Conservation (phyloP, 2,888 invertebrate species). For the Netelia fuscicornis region DNA sequence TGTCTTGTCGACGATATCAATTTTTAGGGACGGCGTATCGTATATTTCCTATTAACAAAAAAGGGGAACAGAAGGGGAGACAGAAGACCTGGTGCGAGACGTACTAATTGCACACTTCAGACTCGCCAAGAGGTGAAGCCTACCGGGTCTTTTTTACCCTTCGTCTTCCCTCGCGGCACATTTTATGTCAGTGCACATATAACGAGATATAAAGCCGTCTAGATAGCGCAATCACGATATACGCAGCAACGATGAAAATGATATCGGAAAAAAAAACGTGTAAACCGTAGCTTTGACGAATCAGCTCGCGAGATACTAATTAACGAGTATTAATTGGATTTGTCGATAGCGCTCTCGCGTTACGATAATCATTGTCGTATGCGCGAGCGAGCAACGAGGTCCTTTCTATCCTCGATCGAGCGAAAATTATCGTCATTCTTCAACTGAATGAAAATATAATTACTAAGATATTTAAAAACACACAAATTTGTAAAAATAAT, state of each 20-base stretch:
- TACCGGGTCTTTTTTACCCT: slow-evolving; percentile 58
- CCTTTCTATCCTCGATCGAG: neutral
- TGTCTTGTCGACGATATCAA: neutral
- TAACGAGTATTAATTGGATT: slow-evolving; percentile 75
- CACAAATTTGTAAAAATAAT: no score
- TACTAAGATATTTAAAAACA: no score
- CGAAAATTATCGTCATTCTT: neutral
- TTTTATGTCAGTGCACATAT: neutral
- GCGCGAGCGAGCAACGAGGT: neutral
- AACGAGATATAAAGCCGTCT: neutral
- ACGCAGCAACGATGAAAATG: neutral
- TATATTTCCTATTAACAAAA: slow-evolving; percentile 63
- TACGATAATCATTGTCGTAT: slow-evolving; percentile 22
- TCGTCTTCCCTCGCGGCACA: slow-evolving; percentile 33
- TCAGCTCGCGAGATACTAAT: slow-evolving; percentile 72
- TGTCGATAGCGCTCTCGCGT: slow-evolving; percentile 68
- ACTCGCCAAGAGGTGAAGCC: slow-evolving; percentile 72
- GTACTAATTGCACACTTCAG: slow-evolving; percentile 80
- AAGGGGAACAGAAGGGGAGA: slow-evolving; percentile 13
- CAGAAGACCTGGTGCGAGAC: slow-evolving; percentile 76
- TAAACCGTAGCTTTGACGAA: neutral
- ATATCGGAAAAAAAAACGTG: neutral
- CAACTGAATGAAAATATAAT: no score
- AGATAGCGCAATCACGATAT: neutral
- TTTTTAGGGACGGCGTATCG: slow-evolving; percentile 16